Base-by-base conservation (phyloP, 2,888 invertebrate species). In the Biston betularia region DNA sequence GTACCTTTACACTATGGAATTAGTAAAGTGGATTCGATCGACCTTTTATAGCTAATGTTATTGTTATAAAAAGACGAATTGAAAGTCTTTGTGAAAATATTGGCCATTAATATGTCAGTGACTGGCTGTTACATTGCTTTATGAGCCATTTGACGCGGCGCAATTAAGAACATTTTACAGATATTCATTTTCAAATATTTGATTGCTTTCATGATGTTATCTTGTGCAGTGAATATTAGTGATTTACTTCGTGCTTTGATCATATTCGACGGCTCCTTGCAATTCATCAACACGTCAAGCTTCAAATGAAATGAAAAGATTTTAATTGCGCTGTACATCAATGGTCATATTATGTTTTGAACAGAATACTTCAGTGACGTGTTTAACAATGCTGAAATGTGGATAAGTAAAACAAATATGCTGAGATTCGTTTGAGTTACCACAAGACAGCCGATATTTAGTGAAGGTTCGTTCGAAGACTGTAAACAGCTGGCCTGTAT, bases 101-200 rank as follows among this genome's bases (percentile, higher is more conserved):
- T 72, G 62, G 67, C 70, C 76, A 80, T 80, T 79, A 82, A 81
- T 75, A 77, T 79, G 76, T 76, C 79, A 74, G 75, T 74, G 70
- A 74, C 75, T 73, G 70, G 71, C 75, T 71, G 77, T 80, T 76
- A 81, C 74, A 80, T 77, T 78, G 71, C 71, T 84, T 83, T 82
- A 81, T 78, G 77, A 74, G 72, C 74, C 79, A 78, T 81, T 82
- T 81, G 82, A 75, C 75, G 65, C 59, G 55, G 58, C 71, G 65
- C 79, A 80, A 83, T 82, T 79, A 79, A 71, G 65, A 71, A 74
- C 72, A 75, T 80, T 75, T 79, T 68, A 76, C 74, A 57, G 53
- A 60, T 24, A 68, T 59, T 63, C 55, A 55, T 59, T 62, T 58
- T 54, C 35, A 63, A 62, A 63, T 42, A 40, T 59, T 63, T 49